Conservation (phyloP, 1,140 invertebrate genomes). For the Heliconius melpomene region DNA sequence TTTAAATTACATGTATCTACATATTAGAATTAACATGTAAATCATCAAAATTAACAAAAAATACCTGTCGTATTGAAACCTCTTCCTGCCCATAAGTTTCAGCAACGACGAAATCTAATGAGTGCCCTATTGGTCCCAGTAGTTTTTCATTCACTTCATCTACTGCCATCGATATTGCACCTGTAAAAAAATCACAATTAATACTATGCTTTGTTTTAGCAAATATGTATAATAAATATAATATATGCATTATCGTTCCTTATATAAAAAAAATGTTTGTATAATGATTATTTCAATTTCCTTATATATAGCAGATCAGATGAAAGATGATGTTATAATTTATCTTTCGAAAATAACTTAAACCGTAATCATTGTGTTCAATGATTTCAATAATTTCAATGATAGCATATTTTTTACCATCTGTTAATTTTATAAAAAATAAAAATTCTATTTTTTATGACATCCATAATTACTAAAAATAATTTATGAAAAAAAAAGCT, state of each 20-base stretch:
- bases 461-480: background rate
- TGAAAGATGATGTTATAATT: too few relatives aligned
- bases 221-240: too few relatives aligned
- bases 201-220: background rate
- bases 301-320: too few relatives aligned
- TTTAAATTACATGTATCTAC: too few relatives aligned
- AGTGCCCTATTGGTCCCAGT: conserved; percentile 84
- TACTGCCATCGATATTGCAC: conserved; percentile 92
- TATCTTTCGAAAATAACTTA: too few relatives aligned
- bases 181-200: conserved; percentile 71
- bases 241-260: too few relatives aligned
- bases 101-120: conserved; percentile 90
- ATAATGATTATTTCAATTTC: too few relatives aligned
- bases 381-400: background rate
- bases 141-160: conserved; percentile 86
- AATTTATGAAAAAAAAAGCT: background rate
- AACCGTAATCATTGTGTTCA: background rate
- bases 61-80: conserved; percentile 90
- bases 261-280: too few relatives aligned
- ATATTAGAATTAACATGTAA: too few relatives aligned
- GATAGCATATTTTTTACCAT: background rate
- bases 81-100: conserved; percentile 96
- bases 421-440: background rate
- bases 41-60: too few relatives aligned
- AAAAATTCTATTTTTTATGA: background rate